phyloP scores from a whole-genome alignment of 2,888 invertebrate genomes.

The Meghimatium bilineatum region DNA sequence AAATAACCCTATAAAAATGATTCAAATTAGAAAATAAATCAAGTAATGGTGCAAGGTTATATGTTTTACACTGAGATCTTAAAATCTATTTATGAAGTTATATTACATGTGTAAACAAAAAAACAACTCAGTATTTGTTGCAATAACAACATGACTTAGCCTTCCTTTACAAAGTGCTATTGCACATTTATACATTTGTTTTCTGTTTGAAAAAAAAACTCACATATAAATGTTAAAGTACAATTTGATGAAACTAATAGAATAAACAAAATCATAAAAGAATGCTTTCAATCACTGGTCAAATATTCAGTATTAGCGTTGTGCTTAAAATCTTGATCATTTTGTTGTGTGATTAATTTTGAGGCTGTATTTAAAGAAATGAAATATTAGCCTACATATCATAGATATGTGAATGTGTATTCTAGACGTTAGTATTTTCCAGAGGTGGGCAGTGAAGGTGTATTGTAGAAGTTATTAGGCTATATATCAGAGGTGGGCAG shows the following conservation, averaged over 20 bases:
- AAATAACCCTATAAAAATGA: background rate
- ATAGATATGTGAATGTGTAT: too few relatives aligned
- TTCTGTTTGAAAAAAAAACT: constrained; percentile 17
- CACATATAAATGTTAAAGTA: background rate
- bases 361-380: background rate
- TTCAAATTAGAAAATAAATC: too few relatives aligned
- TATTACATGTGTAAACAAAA: background rate
- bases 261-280: background rate
- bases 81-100: constrained; percentile 20
- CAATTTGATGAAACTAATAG: background rate
- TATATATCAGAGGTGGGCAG: too few relatives aligned
- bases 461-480: too few relatives aligned
- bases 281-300: background rate
- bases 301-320: background rate
- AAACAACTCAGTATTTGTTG: constrained; percentile 25
- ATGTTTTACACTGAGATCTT: background rate
- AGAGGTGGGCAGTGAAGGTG: too few relatives aligned
- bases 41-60: background rate
- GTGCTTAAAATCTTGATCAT: too few relatives aligned
- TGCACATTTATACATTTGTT: constrained; percentile 29
- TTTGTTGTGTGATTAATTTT: background rate
- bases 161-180: constrained; percentile 29
- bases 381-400: background rate
- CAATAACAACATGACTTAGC: constrained; percentile 30
- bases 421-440: too few relatives aligned